phyloP scores from a whole-genome alignment of 2,797 vertebrate genomes.

The Catamblyrhynchus diadema region DNA sequence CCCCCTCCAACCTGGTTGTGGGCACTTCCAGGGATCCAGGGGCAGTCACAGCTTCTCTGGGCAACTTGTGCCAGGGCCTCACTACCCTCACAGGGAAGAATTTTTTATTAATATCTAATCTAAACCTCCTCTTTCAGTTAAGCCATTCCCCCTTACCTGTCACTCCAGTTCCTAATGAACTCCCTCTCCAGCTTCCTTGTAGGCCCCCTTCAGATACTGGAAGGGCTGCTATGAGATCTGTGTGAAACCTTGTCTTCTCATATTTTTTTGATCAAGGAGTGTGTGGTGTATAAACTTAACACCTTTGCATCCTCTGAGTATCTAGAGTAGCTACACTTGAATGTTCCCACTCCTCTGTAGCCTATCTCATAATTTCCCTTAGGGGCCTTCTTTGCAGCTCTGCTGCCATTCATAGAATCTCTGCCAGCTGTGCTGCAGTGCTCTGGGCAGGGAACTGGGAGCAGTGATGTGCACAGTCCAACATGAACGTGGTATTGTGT shows the following conservation, averaged over 20 bases:
- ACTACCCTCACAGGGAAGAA: rapidly evolving
- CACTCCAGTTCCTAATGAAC: neutral
- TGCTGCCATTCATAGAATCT: neutral
- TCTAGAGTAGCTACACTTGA: neutral
- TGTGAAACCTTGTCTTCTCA: neutral
- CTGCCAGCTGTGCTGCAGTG: neutral
- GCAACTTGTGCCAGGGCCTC: neutral
- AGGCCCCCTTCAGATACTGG: neutral
- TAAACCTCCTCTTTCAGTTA: neutral
- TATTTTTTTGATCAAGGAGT: neutral
- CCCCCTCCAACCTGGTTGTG: neutral
- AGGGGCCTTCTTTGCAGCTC: neutral
- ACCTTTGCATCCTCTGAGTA: neutral
- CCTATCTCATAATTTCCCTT: neutral
- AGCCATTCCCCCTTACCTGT: neutral
- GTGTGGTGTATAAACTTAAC: neutral
- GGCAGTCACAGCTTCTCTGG: neutral
- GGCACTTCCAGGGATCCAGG: neutral
- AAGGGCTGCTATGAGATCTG: neutral
- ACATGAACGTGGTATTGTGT: rapidly evolving
- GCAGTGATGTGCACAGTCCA: neutral
- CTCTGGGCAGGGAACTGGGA: neutral
- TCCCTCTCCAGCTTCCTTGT: neutral
- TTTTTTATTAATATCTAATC: neutral
- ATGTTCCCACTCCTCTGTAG: neutral